Evolutionary conservation across 2,797 vertebrate species (phyloP), one percentile per base, ranked within the genome.

Genomic region (Glyptemys insculpta): DNA sequence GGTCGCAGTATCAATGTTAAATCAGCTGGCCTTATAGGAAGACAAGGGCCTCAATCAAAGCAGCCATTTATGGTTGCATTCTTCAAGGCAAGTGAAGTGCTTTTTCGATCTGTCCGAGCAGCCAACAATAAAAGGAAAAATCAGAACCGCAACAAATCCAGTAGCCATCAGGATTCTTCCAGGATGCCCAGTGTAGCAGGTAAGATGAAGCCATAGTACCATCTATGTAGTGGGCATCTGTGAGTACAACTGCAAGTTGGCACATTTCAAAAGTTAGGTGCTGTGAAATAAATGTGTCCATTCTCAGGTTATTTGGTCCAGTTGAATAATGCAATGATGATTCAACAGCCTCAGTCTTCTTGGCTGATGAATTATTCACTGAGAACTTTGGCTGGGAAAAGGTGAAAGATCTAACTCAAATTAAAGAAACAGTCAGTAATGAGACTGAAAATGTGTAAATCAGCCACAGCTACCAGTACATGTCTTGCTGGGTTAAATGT

Each of bases 11-110:
- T 99, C 97, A 99, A 99, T 89, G 99, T 99, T 52, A 99, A 99
- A 97, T 99, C 99, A 34, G 99, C 99, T n/a, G 99, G 99, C 91
- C 98, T 99, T 74, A 98, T 99, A 92, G 99, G 99, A 89, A 99
- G 99, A 96, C 99, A 98, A 0, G 99, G 99, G 80, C 99, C 99
- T 59, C 99, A 99, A 97, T 99, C 99, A 96, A 99, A 99, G 87
- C 99, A 99, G 81, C 99, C 99, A 0, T 99, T 99, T 98, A 99
- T 99, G 97, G 99, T 99, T 96, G 99, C 99, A 5, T 99, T 99
- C 98, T 99, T 99, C 97, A 99, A 99, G 98, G 99, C 99, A 93
- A 99, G 99, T 0, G 99, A 99, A 97, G 99, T 99, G 57, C 98
- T 99, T 93, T 98, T 99, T 85, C 99, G 99, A 91, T 99, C 99